Percentiles rank a stretch among this genome's conserved stretches.
phyloP scores from a whole-genome alignment of 2,888 invertebrate genomes.

The Plusia festucae region DNA sequence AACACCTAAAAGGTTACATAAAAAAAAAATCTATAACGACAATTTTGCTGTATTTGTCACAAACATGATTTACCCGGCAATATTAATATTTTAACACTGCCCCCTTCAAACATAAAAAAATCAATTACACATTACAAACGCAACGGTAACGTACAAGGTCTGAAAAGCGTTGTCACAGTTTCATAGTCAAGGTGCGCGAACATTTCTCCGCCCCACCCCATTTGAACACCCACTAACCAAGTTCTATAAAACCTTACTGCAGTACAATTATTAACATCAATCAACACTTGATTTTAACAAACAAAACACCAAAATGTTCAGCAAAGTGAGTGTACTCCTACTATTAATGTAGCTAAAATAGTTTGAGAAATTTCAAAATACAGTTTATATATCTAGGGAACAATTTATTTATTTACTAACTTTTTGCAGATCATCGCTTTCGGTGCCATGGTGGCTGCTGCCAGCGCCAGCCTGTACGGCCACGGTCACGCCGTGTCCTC shows the following conservation, averaged over 20 bases:
- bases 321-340: conserved; percentile 72
- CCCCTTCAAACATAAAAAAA: conserved; percentile 23
- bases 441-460: conserved; percentile 78
- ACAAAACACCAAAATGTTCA: conserved; percentile 71
- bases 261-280: conserved; percentile 67
- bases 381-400: not conserved
- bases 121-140: conserved; percentile 19
- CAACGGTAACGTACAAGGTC: conserved; percentile 42
- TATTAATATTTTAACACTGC: not conserved
- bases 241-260: conserved; percentile 62
- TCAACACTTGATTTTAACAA: conserved; percentile 39
- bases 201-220: conserved; percentile 49
- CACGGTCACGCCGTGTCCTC: conserved; percentile 73
- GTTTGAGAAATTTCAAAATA: not conserved
- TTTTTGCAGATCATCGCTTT: conserved; percentile 80
- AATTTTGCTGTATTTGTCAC: not conserved
- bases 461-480: conserved; percentile 80
- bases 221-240: not conserved
- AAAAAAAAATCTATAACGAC: no score
- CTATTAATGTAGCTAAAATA: not conserved
- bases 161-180: conserved; percentile 23
- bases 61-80: not conserved
- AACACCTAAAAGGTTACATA: no score
- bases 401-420: not conserved
- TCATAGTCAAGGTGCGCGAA: conserved; percentile 55